Evolutionary conservation across 2,888 invertebrate genomes (phyloP).

Genomic region (Tetragnatha montana): DNA sequence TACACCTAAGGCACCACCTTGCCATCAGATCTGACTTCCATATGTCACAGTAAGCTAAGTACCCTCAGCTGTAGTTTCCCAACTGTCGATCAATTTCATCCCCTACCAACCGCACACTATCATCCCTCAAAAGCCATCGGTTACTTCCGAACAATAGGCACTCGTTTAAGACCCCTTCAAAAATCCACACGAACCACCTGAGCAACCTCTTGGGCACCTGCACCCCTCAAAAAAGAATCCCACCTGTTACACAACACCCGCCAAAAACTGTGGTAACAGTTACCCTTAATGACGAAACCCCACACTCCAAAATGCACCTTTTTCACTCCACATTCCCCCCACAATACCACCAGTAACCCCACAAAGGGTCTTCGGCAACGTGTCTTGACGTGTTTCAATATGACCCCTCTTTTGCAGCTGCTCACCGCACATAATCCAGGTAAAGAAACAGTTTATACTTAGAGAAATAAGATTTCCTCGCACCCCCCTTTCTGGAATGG

Average conservation of each 20-base stretch:
- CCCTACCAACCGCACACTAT: too few relatives aligned
- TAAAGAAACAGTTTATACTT: conserved; percentile 65
- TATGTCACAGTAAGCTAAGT: too few relatives aligned
- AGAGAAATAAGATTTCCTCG: conserved; percentile 33
- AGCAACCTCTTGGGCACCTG: conserved; percentile 20
- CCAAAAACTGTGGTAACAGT: conserved; percentile 36
- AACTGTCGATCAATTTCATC: too few relatives aligned
- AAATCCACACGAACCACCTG: conserved; percentile 1
- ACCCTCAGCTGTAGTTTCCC: too few relatives aligned
- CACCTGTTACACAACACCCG: conserved; percentile 26
- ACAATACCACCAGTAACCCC: background rate
- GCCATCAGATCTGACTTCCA: too few relatives aligned
- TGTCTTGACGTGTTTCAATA: conserved; percentile 33
- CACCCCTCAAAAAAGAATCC: conserved; percentile 19
- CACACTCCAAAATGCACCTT: conserved; percentile 18
- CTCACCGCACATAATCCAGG: conserved; percentile 58
- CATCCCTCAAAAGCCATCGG: too few relatives aligned
- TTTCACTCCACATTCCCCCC: background rate
- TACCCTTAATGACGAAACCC: conserved; percentile 49
- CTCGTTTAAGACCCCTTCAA: background rate
- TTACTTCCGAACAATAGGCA: too few relatives aligned
- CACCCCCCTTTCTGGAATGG: conserved; percentile 14
- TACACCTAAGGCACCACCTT: too few relatives aligned
- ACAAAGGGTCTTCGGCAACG: conserved; percentile 10
- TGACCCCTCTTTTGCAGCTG: conserved; percentile 35